Conservation (phyloP, 2,113 vertebrate genomes). For the Callaeas wilsoni region DNA sequence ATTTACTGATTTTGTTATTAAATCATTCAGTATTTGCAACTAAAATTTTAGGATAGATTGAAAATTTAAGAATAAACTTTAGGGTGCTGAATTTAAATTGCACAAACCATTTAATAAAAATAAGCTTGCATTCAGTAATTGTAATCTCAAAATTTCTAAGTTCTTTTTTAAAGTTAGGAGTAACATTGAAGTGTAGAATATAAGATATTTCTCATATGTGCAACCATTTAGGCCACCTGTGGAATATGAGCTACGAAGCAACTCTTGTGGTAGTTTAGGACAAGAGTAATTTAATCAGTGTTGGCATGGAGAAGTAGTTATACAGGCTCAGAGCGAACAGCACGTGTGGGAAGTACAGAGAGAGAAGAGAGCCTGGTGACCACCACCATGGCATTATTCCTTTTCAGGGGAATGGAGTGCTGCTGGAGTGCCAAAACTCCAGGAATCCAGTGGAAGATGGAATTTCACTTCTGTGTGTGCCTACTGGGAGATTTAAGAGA, state of each 20-base stretch:
- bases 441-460: not conserved
- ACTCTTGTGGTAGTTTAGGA: not conserved
- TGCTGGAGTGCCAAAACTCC: not conserved
- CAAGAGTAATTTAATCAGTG: not conserved
- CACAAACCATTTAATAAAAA: not conserved
- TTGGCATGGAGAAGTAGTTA: not conserved
- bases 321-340: not conserved
- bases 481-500: not conserved
- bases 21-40: not conserved
- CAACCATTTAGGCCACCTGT: not conserved
- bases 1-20: not conserved
- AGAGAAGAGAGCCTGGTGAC: not conserved
- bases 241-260: not conserved
- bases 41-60: not conserved
- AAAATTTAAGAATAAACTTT: not conserved
- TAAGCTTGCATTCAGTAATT: not conserved
- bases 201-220: not conserved
- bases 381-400: not conserved
- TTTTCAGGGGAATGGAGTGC: not conserved
- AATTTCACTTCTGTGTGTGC: not conserved
- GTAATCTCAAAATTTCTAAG: not conserved
- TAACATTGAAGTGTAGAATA: not conserved
- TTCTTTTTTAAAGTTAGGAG: not conserved
- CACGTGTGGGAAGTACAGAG: rapidly evolving
- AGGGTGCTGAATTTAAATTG: not conserved